Base-by-base conservation (phyloP, 1,140 invertebrate genomes). In the Anastrepha obliqua region DNA sequence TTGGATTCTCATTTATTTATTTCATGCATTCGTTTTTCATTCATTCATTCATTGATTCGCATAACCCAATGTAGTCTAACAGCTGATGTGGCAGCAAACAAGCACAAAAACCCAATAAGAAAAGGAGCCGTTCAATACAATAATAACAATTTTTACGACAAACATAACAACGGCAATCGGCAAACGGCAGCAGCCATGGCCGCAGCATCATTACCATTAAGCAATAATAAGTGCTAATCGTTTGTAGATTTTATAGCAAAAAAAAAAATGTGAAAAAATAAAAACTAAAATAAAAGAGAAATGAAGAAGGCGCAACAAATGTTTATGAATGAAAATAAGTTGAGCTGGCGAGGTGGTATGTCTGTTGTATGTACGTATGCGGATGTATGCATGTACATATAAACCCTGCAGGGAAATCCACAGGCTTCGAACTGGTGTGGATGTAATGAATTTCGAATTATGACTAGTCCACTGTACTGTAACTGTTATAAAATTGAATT, bases 171-270 rank as follows among this genome's bases (percentile, higher is more conserved):
- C 13, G 65, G 65, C 65, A 29, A 67, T 39, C 39, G 3, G 65
- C 65, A 29, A 67, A 67, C 39, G 3, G 65, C 29, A 67, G 39
- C 65, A 42, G 29, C 65, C 39, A 7, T 9, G 39, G 2, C 11
- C 29, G 29, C 29, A 42, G n/a, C 55, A 58, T 58, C 13, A 58
- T 58, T 58, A 13, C 55, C 11, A 67, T 42, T 67, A 42, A 11
- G 65, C 65, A 42, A 67, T 67, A 67, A 67, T 67, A 67, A 67
- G 65, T 39, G 65, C 29, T 67, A 67, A 67, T 67, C 65, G 65
- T 67, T 42, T 67, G 65, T 67, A 13, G 65, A 67, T 67, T 67
- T 67, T 67, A 67, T 67, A 11, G 65, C 29, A 58, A 67, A 8
- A 67, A 67, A 67, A 67, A 67, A 67, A 11, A 39, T 67, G 39